Base-by-base conservation (phyloP, 2,888 invertebrate species). In the Dasysyrphus tricinctus region DNA sequence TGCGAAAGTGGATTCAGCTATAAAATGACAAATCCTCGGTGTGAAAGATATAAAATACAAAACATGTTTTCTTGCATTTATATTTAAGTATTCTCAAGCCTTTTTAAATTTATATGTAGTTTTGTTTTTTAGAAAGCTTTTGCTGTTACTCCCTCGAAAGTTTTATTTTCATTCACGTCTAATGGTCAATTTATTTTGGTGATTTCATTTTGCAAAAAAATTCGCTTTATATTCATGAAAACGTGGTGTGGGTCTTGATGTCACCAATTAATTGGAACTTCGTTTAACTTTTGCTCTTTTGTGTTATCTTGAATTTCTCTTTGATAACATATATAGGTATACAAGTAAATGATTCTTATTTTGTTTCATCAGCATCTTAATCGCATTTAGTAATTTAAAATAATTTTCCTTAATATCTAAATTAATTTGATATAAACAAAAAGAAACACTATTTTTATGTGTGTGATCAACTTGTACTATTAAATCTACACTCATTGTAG, bases 201-300 rank as follows among this genome's bases (percentile, higher is more conserved):
- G 49, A 80, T 57, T 78, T 78, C 8, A 74, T 70, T n/a, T 16
- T 63, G 74, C 80, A 63, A 74, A 74, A n/a, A 51, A 63, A 61
- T 47, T 14, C n/a, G 42, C 6, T 19, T 11, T 34, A 12, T 32
- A 24, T 73, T 54, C 42, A 24, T 61, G 75, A 39, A 81, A 56
- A 81, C 77, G 81, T 78, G 85, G 77, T 70, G 77, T 81, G 81
- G 81, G 78, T 81, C 61, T 74, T 74, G 78, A 86, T 86, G 77
- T 78, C 61, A 56, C 14, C 74, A 81, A 74, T 61, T 77, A 81
- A 70, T 61, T 80, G 75, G 32, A 59, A 61, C 61, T 69, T 69
- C 49, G 70, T 32, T 67, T 69, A 44, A 78, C 24, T 63, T 76
- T 56, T 65, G 72, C 51, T 49, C 19, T 51, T 63, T 49, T 7